Conservation (phyloP, 2,797 vertebrate species). For the Anomalospiza imberbis region DNA sequence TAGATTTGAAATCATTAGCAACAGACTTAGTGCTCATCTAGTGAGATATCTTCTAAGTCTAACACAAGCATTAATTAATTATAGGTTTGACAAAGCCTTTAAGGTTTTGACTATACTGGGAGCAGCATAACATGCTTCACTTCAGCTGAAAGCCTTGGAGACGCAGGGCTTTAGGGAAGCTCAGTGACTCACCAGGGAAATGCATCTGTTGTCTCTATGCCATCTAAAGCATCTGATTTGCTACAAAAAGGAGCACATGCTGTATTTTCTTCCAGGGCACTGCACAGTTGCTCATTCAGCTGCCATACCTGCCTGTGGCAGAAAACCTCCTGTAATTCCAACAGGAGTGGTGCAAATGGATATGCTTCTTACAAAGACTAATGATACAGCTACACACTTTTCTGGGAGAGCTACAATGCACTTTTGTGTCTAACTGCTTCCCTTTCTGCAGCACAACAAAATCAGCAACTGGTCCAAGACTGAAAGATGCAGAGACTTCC, state of each 20-base stretch:
- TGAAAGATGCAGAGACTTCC: not conserved
- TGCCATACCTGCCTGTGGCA: constrained; percentile 2
- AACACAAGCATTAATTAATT: constrained; percentile 30
- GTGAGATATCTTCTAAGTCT: not conserved
- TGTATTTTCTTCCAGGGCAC: not conserved
- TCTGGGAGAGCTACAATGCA: not conserved
- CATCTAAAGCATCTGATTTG: not conserved
- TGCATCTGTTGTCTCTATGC: not conserved
- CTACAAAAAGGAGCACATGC: not conserved
- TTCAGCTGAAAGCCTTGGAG: constrained; percentile 1
- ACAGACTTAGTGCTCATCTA: not conserved
- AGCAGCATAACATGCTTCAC: not conserved
- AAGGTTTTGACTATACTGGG: not conserved
- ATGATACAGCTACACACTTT: not conserved
- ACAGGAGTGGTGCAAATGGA: not conserved
- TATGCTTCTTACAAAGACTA: not conserved
- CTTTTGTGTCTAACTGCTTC: not conserved
- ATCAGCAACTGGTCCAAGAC: not conserved
- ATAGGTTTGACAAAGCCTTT: not conserved
- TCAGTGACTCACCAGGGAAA: not conserved
- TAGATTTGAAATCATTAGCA: constrained; percentile 44
- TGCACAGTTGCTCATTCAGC: not conserved
- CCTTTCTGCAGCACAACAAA: not conserved
- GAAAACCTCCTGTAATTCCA: not conserved
- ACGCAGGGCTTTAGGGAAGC: not conserved